These are phyloP conservation scores for Neodon shergylaensis DNA, from an alignment of 2,113 vertebrate genomes.

Conservation along the genomic window DNA sequence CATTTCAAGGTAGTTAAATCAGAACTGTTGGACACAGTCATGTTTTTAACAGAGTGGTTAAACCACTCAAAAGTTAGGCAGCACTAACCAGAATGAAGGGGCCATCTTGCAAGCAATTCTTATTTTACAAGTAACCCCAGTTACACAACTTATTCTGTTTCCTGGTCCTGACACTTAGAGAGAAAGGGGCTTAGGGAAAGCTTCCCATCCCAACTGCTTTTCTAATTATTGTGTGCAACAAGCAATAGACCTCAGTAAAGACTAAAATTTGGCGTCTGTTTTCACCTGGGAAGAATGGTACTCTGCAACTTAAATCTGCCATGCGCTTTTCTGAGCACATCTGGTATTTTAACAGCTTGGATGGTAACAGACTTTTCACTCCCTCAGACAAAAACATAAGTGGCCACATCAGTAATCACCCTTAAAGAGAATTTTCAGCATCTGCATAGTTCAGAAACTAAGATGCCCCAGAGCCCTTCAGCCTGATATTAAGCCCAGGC, in stretches of 20 bases:
- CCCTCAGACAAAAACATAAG: slow-evolving; percentile 52
- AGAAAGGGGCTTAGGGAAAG: background rate
- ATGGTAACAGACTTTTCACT: slow-evolving; percentile 12
- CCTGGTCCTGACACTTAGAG: background rate
- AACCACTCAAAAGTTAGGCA: background rate
- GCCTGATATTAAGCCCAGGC: background rate
- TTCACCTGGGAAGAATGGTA: slow-evolving; percentile 24
- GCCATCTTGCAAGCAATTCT: background rate
- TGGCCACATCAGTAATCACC: background rate
- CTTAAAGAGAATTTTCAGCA: slow-evolving; percentile 52
- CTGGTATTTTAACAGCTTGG: slow-evolving; percentile 1
- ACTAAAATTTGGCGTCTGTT: background rate
- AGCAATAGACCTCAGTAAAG: background rate
- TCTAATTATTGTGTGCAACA: slow-evolving; percentile 9
- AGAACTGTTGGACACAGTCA: background rate
- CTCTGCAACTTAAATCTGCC: background rate
- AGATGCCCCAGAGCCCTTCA: background rate
- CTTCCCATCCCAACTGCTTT: background rate
- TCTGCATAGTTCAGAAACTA: slow-evolving; percentile 52
- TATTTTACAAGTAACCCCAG: background rate
- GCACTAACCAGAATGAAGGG: background rate
- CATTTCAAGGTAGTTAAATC: background rate
- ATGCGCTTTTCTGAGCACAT: slow-evolving; percentile 8
- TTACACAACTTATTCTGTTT: background rate
- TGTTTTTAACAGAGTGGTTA: background rate